phyloP scores from a whole-genome alignment of 2,113 vertebrate species.

The Bubo bubo region DNA sequence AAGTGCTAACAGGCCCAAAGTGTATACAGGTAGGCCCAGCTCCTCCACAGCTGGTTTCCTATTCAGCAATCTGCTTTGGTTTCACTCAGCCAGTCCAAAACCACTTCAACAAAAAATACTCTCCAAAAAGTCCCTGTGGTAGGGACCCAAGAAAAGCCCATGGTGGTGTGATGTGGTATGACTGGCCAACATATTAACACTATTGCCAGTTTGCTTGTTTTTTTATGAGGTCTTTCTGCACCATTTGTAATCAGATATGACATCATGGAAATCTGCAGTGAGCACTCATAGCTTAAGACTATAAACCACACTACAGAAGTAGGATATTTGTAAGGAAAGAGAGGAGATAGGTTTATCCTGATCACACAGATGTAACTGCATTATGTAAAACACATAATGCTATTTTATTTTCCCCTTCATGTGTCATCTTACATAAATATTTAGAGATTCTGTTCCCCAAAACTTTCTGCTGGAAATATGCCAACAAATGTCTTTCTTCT shows the following conservation, averaged over 20 bases:
- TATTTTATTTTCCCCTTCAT: not conserved
- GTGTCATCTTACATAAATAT: not conserved
- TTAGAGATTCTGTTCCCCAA: not conserved
- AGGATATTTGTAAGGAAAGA: not conserved
- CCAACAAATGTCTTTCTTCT: not conserved
- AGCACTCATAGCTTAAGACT: not conserved
- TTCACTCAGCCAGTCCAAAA: not conserved
- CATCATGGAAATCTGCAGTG: not conserved
- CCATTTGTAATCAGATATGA: not conserved
- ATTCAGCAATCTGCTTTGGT: not conserved
- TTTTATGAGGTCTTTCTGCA: not conserved
- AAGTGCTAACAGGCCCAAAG: not conserved
- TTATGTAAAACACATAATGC: not conserved
- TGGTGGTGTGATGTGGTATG: rapidly evolving
- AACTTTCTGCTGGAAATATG: not conserved
- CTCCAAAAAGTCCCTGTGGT: not conserved
- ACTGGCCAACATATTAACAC: not conserved
- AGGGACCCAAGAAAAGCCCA: not conserved
- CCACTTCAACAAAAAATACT: not conserved
- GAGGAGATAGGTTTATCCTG: not conserved
- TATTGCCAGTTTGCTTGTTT: not conserved
- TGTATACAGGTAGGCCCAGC: not conserved
- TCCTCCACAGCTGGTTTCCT: rapidly evolving
- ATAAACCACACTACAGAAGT: not conserved
- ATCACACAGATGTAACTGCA: not conserved